phyloP scores from a whole-genome alignment of 2,888 invertebrate genomes.

The Erebia ligea region DNA sequence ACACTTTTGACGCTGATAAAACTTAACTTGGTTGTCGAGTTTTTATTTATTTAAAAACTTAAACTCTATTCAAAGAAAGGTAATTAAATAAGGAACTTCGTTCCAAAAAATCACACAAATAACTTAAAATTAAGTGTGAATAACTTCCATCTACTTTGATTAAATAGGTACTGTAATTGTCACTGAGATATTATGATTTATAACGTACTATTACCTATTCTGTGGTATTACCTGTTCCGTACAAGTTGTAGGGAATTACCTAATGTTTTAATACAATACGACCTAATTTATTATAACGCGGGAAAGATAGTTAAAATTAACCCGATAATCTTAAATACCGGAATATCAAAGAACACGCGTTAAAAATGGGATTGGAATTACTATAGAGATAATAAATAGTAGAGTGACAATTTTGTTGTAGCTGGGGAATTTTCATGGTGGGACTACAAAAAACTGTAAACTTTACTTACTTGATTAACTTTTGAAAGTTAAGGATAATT shows the following conservation, averaged over 20 bases:
- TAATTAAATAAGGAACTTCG: too few species aligned
- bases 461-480: too few species aligned
- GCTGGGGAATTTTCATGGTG: not conserved
- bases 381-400: slow-evolving; percentile 19
- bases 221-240: not conserved
- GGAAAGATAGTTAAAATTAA: slow-evolving; percentile 15
- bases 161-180: not conserved
- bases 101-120: too few species aligned
- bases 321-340: slow-evolving; percentile 11
- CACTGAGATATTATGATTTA: too few species aligned
- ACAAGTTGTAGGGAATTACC: too few species aligned
- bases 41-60: too few species aligned
- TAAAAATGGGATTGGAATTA: slow-evolving; percentile 28
- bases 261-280: not conserved
- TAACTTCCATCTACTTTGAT: not conserved
- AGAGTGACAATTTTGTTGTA: slow-evolving; percentile 6
- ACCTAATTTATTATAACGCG: slow-evolving; percentile 13
- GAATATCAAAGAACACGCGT: slow-evolving; percentile 12
- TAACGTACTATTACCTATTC: too few species aligned
- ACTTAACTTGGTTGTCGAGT: too few species aligned
- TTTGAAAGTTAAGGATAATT: too few species aligned
- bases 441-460: not conserved
- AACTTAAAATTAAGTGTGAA: not conserved
- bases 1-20: too few species aligned
- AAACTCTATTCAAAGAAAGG: not conserved